Evolutionary conservation across 2,888 invertebrate genomes (phyloP).

Genomic region (Carcina quercana): DNA sequence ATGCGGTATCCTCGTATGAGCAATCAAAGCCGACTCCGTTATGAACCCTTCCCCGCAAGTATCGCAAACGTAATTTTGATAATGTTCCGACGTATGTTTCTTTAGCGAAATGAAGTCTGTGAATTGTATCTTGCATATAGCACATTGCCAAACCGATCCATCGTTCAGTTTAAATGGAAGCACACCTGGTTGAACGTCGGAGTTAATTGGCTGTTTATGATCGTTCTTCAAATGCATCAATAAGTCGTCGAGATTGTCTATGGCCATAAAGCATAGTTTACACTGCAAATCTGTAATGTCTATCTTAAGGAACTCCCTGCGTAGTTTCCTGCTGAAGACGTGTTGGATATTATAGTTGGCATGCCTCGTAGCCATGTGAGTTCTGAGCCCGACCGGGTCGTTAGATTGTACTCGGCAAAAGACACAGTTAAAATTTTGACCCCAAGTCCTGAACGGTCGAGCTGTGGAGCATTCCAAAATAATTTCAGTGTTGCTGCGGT

Average conservation of each 20-base stretch:
- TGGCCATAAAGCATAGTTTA: conserved; percentile 54
- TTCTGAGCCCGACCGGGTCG: conserved; percentile 55
- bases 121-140: conserved; percentile 56
- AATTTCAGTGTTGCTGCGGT: conserved; percentile 60
- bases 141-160: conserved; percentile 57
- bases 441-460: conserved; percentile 62
- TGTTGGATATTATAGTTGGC: conserved; percentile 55
- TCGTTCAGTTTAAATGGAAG: conserved; percentile 59
- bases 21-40: conserved; percentile 52
- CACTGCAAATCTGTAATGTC: conserved; percentile 64
- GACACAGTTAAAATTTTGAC: conserved; percentile 62
- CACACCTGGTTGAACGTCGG: conserved; percentile 60
- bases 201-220: conserved; percentile 59
- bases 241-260: conserved; percentile 52
- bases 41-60: conserved; percentile 66
- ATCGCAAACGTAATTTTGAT: conserved; percentile 62
- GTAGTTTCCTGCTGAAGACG: conserved; percentile 56
- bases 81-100: conserved; percentile 60
- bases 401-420: conserved; percentile 61
- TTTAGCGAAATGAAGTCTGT: conserved; percentile 54
- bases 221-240: conserved; percentile 55
- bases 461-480: conserved; percentile 63
- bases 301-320: conserved; percentile 59
- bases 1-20: conserved; percentile 57
- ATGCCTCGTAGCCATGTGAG: conserved; percentile 58